A percentile compares a stretch with the other conserved stretches of the same genome.
These are phyloP conservation scores for Tauraco erythrolophus DNA, from an alignment of 2,113 vertebrate species.

Conservation along the genomic window DNA sequence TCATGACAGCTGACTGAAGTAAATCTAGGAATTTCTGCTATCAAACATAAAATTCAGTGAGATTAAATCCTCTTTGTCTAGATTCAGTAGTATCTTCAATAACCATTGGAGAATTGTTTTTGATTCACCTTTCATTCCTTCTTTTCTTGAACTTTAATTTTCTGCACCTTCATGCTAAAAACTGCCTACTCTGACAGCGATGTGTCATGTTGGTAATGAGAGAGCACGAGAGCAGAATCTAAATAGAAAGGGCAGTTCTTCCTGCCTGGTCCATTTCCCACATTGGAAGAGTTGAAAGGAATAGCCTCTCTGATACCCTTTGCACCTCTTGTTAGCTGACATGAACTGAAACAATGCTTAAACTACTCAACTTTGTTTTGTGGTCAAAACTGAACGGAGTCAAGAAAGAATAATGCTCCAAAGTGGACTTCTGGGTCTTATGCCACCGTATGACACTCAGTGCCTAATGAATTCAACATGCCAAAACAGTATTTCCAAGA, in stretches of 20 bases:
- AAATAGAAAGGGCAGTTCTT: not conserved
- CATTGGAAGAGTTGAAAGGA: not conserved
- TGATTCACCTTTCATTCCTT: not conserved
- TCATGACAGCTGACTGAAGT: not conserved
- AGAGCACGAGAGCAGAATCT: not conserved
- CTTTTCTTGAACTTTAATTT: slow-evolving; percentile 14
- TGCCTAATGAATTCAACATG: not conserved
- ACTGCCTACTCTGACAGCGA: not conserved
- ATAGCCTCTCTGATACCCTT: not conserved
- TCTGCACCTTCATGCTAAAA: not conserved
- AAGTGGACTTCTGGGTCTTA: not conserved
- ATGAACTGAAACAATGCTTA: not conserved
- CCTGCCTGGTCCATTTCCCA: not conserved
- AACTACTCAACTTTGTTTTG: not conserved
- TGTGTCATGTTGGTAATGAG: not conserved
- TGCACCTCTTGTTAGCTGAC: not conserved
- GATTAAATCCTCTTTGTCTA: not conserved
- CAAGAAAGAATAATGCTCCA: not conserved
- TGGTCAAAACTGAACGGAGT: not conserved
- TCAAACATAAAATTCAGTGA: not conserved
- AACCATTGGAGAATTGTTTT: not conserved
- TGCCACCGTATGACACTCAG: not conserved
- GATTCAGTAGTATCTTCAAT: not conserved
- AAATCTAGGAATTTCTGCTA: not conserved
- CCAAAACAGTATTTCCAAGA: not conserved